phyloP scores from a whole-genome alignment of 1,140 invertebrate genomes.

The Formica exsecta region DNA sequence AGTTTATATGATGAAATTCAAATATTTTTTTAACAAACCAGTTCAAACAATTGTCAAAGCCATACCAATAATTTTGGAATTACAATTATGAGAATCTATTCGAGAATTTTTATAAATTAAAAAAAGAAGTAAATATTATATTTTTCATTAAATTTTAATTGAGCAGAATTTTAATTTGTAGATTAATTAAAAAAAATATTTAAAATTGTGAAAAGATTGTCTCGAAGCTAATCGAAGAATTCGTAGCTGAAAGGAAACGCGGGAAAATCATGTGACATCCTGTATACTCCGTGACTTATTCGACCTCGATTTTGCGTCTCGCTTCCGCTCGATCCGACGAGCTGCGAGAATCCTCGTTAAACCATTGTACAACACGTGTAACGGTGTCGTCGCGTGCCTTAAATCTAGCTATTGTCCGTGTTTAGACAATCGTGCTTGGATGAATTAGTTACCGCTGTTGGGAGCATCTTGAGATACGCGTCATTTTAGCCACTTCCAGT shows the following conservation, averaged over 20 bases:
- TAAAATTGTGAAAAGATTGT: neutral
- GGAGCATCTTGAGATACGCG: neutral
- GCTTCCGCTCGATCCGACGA: neutral
- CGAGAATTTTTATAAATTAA: neutral
- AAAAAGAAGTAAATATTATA: neutral
- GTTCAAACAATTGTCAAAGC: neutral
- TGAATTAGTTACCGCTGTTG: constrained; percentile 16
- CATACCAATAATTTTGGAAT: neutral
- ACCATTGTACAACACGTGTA: constrained; percentile 35
- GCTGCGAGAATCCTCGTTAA: constrained; percentile 32
- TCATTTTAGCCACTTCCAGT: neutral
- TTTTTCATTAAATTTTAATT: neutral
- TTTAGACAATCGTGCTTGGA: neutral
- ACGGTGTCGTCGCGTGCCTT: constrained; percentile 15
- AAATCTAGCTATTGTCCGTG: neutral
- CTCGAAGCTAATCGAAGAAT: neutral
- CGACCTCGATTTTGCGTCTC: constrained; percentile 40
- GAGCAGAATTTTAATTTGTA: neutral
- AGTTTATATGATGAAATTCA: no score
- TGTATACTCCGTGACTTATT: constrained; percentile 26
- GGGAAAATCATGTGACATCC: constrained; percentile 42
- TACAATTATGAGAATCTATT: neutral
- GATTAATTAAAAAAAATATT: neutral
- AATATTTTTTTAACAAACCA: neutral
- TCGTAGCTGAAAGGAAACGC: constrained; percentile 38